phyloP scores from a whole-genome alignment of 2,113 vertebrate genomes.

The Ageneiosus marmoratus region DNA sequence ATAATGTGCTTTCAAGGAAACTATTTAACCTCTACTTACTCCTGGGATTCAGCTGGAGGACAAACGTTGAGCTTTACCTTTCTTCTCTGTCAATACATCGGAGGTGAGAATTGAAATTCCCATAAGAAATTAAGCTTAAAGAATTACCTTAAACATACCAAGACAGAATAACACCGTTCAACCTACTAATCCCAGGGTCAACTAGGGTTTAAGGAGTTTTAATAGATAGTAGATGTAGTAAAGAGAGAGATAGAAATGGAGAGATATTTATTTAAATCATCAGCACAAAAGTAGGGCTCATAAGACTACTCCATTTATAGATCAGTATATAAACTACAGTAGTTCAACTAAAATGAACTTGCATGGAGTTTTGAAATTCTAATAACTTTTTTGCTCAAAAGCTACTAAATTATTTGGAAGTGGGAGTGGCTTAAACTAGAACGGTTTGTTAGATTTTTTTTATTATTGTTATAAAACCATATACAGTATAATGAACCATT shows the following conservation, averaged over 20 bases:
- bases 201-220: neutral
- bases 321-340: neutral
- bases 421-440: neutral
- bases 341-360: neutral
- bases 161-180: neutral
- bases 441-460: neutral
- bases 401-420: neutral
- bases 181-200: neutral
- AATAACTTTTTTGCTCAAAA: neutral
- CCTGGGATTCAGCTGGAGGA: conserved; percentile 13
- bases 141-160: neutral
- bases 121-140: conserved; percentile 18
- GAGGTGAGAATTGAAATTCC: conserved; percentile 4
- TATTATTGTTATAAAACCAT: no score
- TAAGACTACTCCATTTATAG: neutral
- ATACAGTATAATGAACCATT: no score
- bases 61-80: neutral
- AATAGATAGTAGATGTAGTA: neutral
- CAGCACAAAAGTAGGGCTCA: neutral
- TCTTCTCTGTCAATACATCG: neutral
- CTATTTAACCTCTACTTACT: conserved; percentile 28
- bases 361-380: neutral
- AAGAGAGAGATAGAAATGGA: neutral
- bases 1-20: conserved; percentile 19
- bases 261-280: neutral